These are phyloP conservation scores for Protomyctophum bolini DNA, from an alignment of 2,113 vertebrate species.

Conservation along the genomic window DNA sequence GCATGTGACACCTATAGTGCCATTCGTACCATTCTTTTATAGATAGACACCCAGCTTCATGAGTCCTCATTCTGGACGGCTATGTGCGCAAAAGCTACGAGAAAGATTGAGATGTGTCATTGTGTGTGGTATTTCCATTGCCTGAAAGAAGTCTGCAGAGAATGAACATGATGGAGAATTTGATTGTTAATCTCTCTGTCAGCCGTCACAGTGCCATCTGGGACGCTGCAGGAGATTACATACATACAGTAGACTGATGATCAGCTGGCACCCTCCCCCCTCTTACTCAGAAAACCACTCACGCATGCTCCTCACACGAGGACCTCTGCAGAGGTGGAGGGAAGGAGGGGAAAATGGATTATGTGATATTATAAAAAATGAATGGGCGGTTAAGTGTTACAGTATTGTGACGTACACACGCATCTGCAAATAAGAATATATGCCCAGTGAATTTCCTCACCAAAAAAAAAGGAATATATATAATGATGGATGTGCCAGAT, in stretches of 20 bases:
- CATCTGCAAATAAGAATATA: constrained; percentile 5
- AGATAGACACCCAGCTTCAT: neutral
- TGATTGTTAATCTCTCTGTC: constrained; percentile 73
- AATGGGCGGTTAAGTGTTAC: neutral
- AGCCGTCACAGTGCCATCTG: constrained; percentile 74
- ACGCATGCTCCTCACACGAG: constrained; percentile 17
- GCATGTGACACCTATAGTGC: too few species aligned
- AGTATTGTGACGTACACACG: neutral
- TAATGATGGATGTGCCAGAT: neutral
- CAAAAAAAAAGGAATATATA: neutral
- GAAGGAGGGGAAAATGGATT: constrained; percentile 9
- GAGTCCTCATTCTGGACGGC: neutral
- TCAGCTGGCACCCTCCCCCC: constrained; percentile 57
- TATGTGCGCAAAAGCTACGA: neutral
- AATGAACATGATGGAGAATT: constrained; percentile 49
- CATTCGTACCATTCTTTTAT: too few species aligned
- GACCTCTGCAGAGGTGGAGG: constrained; percentile 10
- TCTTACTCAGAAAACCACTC: constrained; percentile 38
- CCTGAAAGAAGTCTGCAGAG: constrained; percentile 21
- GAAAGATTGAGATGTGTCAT: neutral
- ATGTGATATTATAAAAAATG: constrained; percentile 18
- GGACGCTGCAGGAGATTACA: constrained; percentile 78
- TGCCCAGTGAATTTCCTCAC: neutral
- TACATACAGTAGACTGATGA: constrained; percentile 47
- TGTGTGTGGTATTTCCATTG: constrained; percentile 6